Conservation (phyloP, 2,797 vertebrate species). For the Discoglossus pictus region DNA sequence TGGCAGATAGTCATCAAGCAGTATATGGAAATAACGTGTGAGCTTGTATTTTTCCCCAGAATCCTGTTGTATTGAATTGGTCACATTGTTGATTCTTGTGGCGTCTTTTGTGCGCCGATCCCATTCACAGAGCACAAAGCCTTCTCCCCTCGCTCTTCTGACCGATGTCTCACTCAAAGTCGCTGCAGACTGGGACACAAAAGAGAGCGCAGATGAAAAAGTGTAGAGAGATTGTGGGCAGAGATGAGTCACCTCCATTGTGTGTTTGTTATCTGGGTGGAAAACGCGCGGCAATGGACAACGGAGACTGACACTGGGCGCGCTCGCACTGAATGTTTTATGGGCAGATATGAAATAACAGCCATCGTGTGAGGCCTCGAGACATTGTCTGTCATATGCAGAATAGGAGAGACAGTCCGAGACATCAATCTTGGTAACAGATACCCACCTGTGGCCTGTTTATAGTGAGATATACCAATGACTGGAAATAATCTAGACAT, state of each 20-base stretch:
- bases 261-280: conserved; percentile 47
- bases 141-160: rapidly evolving
- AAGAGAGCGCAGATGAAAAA: background rate
- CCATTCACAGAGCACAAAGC: background rate
- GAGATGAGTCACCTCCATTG: conserved; percentile 47
- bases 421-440: too few relatives aligned
- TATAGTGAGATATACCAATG: too few relatives aligned
- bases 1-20: too few relatives aligned
- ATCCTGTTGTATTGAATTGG: too few relatives aligned
- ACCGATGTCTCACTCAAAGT: background rate
- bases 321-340: conserved; percentile 26
- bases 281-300: conserved; percentile 52
- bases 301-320: conserved; percentile 8
- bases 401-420: too few relatives aligned
- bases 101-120: conserved; percentile 3
- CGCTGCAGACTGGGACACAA: background rate
- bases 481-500: too few relatives aligned
- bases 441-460: too few relatives aligned
- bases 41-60: too few relatives aligned
- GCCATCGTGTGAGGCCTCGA: background rate
- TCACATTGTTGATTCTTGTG: too few relatives aligned
- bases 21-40: too few relatives aligned
- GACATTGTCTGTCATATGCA: too few relatives aligned
- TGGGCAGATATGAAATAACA: conserved; percentile 39
- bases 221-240: conserved; percentile 46